Evolutionary conservation across 1,140 invertebrate genomes (phyloP).

Genomic region (Amphibalanus amphitrite): DNA sequence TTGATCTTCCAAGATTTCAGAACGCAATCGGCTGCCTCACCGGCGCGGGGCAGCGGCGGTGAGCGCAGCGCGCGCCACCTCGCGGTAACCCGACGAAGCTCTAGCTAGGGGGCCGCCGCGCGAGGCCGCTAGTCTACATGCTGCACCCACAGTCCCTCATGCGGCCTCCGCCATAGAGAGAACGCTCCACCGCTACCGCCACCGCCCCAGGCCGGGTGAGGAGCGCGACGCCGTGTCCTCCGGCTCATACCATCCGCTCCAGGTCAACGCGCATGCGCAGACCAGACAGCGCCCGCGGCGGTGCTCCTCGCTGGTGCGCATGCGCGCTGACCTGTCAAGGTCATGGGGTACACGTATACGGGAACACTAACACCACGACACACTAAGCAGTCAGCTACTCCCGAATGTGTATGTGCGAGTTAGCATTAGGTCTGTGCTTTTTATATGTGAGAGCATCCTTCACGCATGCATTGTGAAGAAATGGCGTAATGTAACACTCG

Average conservation of each 20-base stretch:
- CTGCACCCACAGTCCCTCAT: neutral
- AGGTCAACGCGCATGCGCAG: neutral
- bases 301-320: neutral
- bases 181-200: neutral
- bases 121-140: neutral
- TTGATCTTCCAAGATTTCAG: too few relatives aligned
- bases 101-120: neutral
- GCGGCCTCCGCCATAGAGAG: too few relatives aligned
- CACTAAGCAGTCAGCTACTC: too few relatives aligned
- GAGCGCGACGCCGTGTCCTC: neutral
- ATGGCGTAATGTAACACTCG: too few relatives aligned
- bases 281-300: neutral
- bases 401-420: too few relatives aligned
- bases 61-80: neutral
- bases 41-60: too few relatives aligned
- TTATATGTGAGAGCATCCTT: too few relatives aligned
- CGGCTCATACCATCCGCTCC: neutral
- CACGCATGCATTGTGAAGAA: too few relatives aligned
- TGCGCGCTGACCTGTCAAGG: neutral
- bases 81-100: neutral
- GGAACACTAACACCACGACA: neutral
- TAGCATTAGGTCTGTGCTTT: too few relatives aligned
- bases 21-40: too few relatives aligned
- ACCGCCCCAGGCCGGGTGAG: neutral
- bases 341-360: neutral